Evolutionary conservation across 1,140 invertebrate genomes (phyloP).

Genomic region (Drosophila busckii): DNA sequence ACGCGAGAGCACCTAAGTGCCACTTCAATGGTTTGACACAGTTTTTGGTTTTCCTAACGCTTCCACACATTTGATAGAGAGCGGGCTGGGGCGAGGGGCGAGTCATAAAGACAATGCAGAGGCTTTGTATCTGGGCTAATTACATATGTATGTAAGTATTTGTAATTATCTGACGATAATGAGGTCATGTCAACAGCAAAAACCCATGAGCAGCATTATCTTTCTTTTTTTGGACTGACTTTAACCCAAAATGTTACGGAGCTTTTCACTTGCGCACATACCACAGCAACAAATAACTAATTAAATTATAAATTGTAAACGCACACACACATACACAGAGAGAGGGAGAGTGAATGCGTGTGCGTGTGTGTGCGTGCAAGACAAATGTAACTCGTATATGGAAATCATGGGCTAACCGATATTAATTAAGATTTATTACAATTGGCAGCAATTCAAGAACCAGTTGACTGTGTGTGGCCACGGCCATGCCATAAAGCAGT

Average conservation of each 20-base stretch:
- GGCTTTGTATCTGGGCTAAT: constrained; percentile 50
- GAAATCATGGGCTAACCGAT: constrained; percentile 42
- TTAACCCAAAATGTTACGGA: neutral
- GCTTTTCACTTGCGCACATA: neutral
- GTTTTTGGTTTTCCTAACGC: constrained; percentile 20
- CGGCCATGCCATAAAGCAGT: constrained; percentile 1
- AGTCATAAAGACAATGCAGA: constrained; percentile 31
- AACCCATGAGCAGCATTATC: constrained; percentile 32
- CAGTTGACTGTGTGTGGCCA: constrained; percentile 36
- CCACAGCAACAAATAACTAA: constrained; percentile 22
- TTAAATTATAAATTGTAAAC: constrained; percentile 48
- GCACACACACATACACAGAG: neutral
- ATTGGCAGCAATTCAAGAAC: constrained; percentile 37
- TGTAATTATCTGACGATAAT: constrained; percentile 63
- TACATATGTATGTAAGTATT: constrained; percentile 51
- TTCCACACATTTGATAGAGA: constrained; percentile 7
- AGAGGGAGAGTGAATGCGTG: neutral
- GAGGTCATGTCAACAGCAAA: constrained; percentile 59
- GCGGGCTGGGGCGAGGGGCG: neutral
- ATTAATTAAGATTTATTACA: constrained; percentile 61
- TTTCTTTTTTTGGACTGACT: constrained; percentile 21
- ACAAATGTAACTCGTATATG: constrained; percentile 32
- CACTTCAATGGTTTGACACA: constrained; percentile 41
- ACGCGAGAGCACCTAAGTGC: constrained; percentile 29
- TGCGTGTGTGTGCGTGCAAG: constrained; percentile 7